Evolutionary conservation across 1,140 invertebrate genomes (phyloP), one percentile per base, ranked within the genome.

Genomic region (Diorhabda elongata): DNA sequence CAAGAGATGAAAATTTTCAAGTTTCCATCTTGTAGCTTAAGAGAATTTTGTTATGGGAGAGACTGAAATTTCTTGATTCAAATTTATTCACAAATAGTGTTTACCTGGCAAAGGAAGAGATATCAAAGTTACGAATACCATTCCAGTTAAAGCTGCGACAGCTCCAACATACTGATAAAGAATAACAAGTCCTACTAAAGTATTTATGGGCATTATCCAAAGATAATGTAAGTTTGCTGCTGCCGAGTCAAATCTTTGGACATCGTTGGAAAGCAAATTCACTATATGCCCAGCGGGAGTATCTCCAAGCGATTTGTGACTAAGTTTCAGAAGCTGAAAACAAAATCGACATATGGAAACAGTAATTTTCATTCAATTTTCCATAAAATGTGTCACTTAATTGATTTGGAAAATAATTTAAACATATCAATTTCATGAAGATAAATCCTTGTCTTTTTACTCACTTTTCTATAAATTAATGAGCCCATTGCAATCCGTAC

Each of bases 251-350:
- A 89, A 89, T 72, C 87, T 82, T 61, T 84, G 84, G 4, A 90
- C 83, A 68, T 94, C 92, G 75, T 94, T 95, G 9, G 93, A 92
- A 70, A 96, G 84, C 0, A 96, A 77, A 75, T 95, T 95, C 4
- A 95, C 88, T 45, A 95, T 88, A 80, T 94, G 92, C 4, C 95
- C 94, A 66, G 85, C 78, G 3, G 92, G 90, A 83, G 67, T 85
- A 80, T 74, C 69, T 26, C 68, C 77, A 42, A 80, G 67, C 0
- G 79, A 78, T 3, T 61, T 56, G 43, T 74, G 72, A 58, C 70
- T 78, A 57, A 79, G 63, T 71, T 67, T 74, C n/a, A 78, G 62
- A n/a, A 77, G 59, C 76, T 79, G 61, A 3, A 75, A 71, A 8
- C n/a, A 9, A 60, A 11, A 60, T 26, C 2, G 26, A 42, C 5